Base-by-base conservation (phyloP, 2,888 invertebrate species). In the Agonopterix arenella region DNA sequence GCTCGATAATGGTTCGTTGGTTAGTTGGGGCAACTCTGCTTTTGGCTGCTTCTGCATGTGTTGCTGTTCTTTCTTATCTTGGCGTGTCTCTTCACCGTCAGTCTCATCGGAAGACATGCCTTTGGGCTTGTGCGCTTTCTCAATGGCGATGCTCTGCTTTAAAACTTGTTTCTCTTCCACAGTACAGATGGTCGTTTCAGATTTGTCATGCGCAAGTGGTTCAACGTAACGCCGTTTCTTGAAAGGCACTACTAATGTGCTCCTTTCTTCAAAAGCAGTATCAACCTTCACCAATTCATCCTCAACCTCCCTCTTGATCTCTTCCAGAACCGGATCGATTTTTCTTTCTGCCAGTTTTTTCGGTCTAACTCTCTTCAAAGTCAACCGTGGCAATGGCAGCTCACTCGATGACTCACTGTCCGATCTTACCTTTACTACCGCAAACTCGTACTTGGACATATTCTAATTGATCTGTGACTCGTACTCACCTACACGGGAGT, bases 71-170 rank as follows among this genome's bases (percentile, higher is more conserved):
- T 47, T 48, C 46, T 49, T 46, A 49, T 45, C 36, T 45, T 45
- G 49, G n/a, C 45, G 49, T 42, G 45, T 45, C 45, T 49, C 42
- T 45, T 49, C 13, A 45, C 49, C 45, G 42, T 46, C 49, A 40
- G 49, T 46, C 49, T 50, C 47, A 47, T 50, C 50, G 47, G 50
- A 50, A 50, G 46, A 50, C 50, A 50, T 50, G 46, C 46, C 50
- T 50, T 50, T 43, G 46, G 50, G 43, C 50, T 50, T 50, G 46
- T 50, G 50, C 42, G 50, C 18, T 50, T 47, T 47, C 50, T 50
- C 40, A 47, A 46, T 50, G 13, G 46, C 37, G 47, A 47, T 36
- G 50, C 50, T 50, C 50, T 49, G 49, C 45, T 45, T 45, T 42
- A 45, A 49, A 49, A 42, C 49, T 49, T 45, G 49, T 49, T 45